Evolutionary conservation across 1,140 invertebrate genomes (phyloP).

Genomic region (Elymnias hypermnestra): DNA sequence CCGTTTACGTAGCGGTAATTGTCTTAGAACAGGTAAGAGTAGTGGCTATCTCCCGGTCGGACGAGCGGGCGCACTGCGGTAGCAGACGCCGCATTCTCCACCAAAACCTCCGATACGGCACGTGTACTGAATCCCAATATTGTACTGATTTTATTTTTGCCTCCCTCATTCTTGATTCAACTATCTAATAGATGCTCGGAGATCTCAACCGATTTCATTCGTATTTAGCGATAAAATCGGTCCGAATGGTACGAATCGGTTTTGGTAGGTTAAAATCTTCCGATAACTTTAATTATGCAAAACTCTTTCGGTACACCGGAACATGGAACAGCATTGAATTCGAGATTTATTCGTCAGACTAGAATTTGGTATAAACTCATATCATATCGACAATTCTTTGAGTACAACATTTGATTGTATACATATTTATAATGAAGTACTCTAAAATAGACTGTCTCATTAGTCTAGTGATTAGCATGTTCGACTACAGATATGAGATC

Average conservation of each 20-base stretch:
- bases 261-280: slow-evolving; percentile 20
- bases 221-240: slow-evolving; percentile 14
- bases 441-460: too few species aligned
- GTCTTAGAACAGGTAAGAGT: slow-evolving; percentile 57
- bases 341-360: too few species aligned
- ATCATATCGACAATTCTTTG: too few species aligned
- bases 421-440: too few species aligned
- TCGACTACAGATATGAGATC: too few species aligned
- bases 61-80: slow-evolving; percentile 57
- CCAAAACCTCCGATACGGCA: slow-evolving; percentile 55
- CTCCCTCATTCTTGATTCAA: slow-evolving; percentile 62
- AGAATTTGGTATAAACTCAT: too few species aligned
- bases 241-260: slow-evolving; percentile 24
- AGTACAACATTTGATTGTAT: too few species aligned
- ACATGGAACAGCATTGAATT: too few species aligned
- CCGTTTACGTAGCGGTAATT: slow-evolving; percentile 70
- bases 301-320: too few species aligned
- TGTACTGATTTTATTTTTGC: slow-evolving; percentile 72
- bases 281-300: slow-evolving; percentile 49
- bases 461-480: too few species aligned
- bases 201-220: slow-evolving; percentile 13
- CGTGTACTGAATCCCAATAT: slow-evolving; percentile 66
- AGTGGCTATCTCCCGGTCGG: slow-evolving; percentile 37
- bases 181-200: slow-evolving; percentile 52
- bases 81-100: slow-evolving; percentile 44